Evolutionary conservation across 2,888 invertebrate genomes (phyloP), one percentile per base, ranked within the genome.

Genomic region (Euphydryas editha): DNA sequence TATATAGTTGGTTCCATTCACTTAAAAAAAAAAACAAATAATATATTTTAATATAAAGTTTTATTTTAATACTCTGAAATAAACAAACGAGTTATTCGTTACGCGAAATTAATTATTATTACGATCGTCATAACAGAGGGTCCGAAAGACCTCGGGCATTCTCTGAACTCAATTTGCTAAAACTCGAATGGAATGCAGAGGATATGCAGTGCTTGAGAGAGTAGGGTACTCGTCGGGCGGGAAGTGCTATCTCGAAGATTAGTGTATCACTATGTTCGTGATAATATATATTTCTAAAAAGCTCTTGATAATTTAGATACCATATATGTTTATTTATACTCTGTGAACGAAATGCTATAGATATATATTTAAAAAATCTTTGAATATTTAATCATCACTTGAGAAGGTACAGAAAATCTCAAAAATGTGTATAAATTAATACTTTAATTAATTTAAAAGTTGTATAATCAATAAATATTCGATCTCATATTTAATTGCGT

Each of bases 191-290:
- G 87, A 87, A 90, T 87, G 81, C 72, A 63, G 59, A 76, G 74
- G 74, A 81, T 83, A 78, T 83, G 84, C 84, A 83, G 73, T 82
- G 83, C 83, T 88, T 85, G 84, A 81, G 42, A 20, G n/a, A n/a
- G n/a, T 58, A 63, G 64, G 61, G 81, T 79, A 82, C 79, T 72
- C 59, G 65, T 70, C 24, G 0, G 3, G 0, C 61, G 67, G 79
- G 58, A 83, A 81, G 67, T 75, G 71, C 18, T 60, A 39, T 36
- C n/a, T 42, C 42, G 17, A 37, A 15, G 30, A 44, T 30, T 30
- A 54, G 18, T n/a, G n/a, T 15, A 44, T n/a, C 3, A 44, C n/a
- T n/a, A n/a, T n/a, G 39, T 18, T 47, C 13, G 20, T 47, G 17
- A 46, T 46, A 46, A 47, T 10, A 18, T 30, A 1, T 51, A n/a